Evolutionary conservation across 2,888 invertebrate genomes (phyloP), one percentile per base, ranked within the genome.

Genomic region (Diadegma fenestrale): DNA sequence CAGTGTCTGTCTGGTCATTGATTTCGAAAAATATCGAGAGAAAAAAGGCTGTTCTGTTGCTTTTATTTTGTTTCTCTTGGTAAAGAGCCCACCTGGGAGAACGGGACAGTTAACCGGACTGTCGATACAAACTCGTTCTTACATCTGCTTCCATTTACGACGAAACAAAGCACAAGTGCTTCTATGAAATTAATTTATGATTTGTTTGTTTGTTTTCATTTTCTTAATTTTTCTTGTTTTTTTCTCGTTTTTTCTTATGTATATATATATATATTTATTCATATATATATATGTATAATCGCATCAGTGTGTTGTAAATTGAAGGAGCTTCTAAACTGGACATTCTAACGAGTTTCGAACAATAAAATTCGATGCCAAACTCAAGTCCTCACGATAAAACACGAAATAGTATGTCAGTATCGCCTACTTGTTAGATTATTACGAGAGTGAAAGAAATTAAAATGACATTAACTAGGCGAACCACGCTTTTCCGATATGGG

Each of bases 261-360:
- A 51, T 37, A 17, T 54, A 63, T 43, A 63, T 68, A 58, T 78
- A 30, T 78, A 33, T 30, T n/a, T 64, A 54, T 61, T 33, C 22
- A 30, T 63, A 79, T 37, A 33, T 77, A 64, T 77, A 19, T 66
- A 64, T 69, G 26, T 64, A 78, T 86, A 86, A 84, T 87, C 84
- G 84, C 89, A 87, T 87, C 87, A 87, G 87, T 90, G 86, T 87
- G 48, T 19, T 63, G 61, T 90, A 88, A 90, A 90, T 87, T 90
- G 90, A 90, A 90, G 87, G 91, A 92, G 90, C 90, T 91, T 91
- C 86, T 89, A 90, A 92, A 91, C 90, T 85, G 89, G 88, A 81
- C 84, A 88, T 87, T 88, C 87, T 78, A 71, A 66, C 64, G 71
- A 79, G 63, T 73, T 78, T 61, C 43, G 48, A 48, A 66, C 76